These are phyloP conservation scores for Peucedramus taeniatus DNA, from an alignment of 2,113 vertebrate species.

Conservation along the genomic window DNA sequence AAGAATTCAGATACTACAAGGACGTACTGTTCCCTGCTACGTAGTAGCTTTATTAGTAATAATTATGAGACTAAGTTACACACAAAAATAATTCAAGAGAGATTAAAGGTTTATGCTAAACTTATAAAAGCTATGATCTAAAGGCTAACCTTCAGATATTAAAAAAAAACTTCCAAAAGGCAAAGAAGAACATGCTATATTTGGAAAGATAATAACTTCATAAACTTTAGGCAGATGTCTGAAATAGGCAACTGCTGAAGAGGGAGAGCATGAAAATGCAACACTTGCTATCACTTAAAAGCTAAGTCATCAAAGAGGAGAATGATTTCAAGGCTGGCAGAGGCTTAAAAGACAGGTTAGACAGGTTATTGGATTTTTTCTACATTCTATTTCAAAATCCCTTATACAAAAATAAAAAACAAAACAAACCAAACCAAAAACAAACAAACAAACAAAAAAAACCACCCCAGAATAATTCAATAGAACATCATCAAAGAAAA, in stretches of 20 bases:
- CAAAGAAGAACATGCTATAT: not conserved
- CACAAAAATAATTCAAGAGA: conserved; percentile 15
- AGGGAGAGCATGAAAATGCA: not conserved
- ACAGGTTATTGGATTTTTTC: not conserved
- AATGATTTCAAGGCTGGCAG: not conserved
- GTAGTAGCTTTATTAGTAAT: conserved; percentile 1
- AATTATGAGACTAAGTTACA: conserved; percentile 15
- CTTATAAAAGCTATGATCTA: not conserved
- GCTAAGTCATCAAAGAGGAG: not conserved
- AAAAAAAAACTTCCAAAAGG: not conserved
- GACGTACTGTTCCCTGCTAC: not conserved
- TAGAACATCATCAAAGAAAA: not conserved
- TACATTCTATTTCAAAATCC: not conserved
- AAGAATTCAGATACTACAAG: conserved; percentile 17
- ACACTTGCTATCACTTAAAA: not conserved
- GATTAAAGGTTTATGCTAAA: conserved; percentile 15
- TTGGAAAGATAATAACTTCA: not conserved
- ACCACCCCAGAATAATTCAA: not conserved
- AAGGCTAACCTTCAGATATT: not conserved
- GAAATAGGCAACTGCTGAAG: not conserved
- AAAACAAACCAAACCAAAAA: no score
- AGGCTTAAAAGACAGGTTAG: not conserved
- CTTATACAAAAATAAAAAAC: no score
- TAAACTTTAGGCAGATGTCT: not conserved
- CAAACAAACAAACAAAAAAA: not conserved